Evolutionary conservation across 2,113 vertebrate genomes (phyloP), one percentile per base, ranked within the genome.

Genomic region (Coregonus clupeaformis): DNA sequence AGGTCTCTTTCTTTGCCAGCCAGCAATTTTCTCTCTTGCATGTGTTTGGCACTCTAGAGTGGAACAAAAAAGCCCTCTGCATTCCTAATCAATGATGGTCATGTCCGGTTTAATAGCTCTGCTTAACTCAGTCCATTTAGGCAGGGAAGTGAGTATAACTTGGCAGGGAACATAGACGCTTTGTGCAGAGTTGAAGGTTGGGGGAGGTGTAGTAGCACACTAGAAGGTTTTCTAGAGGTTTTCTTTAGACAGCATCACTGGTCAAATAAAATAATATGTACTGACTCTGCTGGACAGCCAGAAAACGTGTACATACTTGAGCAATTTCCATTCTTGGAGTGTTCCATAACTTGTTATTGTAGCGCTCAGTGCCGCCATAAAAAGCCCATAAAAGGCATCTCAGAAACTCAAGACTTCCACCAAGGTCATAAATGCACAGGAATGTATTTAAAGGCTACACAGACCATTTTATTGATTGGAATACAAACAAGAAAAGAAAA

Each of bases 1-100:
- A 86, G 27, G 22, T 75, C 77, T 82, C 80, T 88, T 87, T 87
- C 22, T 90, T 79, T 77, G 75, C 77, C 71, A 73, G 80, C 81
- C 81, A 85, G 62, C 36, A 68, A 29, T 70, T 80, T 72, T 78
- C 73, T 76, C 42, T 77, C 60, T 42, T 42, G 75, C 77, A 85
- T 55, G 69, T 68, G 66, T 88, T 86, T 87, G 78, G 83, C 80
- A 82, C 69, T 65, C 60, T 64, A 42, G 60, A 30, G 5, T 75
- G 78, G 71, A 83, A 42, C 78, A 79, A 57, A 76, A 59, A 30
- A 66, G 75, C 71, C 72, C 67, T 70, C 75, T 76, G 71, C 85
- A 88, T 91, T 88, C 85, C 88, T 72, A 60, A 82, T 72, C 64
- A 12, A 42, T 80, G 76, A 85, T 84, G 71, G 69, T 74, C 70